These are phyloP conservation scores for Sialia sialis DNA, from an alignment of 2,113 vertebrate species.

Conservation along the genomic window DNA sequence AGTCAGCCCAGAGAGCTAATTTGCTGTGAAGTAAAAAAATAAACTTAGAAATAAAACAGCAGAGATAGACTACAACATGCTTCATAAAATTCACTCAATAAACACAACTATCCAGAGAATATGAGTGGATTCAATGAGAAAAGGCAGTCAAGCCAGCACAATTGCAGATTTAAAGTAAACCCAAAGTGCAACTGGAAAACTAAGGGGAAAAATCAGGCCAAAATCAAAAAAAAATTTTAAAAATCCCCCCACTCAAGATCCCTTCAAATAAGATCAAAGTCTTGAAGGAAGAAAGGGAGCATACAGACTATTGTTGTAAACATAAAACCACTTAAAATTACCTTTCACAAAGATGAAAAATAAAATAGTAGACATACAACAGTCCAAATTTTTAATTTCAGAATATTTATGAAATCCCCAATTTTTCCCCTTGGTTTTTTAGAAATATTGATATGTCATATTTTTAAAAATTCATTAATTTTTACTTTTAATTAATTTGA, in stretches of 20 bases:
- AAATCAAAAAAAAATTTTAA: not conserved
- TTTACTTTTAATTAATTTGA: not conserved
- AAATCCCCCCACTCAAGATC: fast-evolving
- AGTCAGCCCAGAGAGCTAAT: conserved; percentile 20
- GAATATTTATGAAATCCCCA: not conserved
- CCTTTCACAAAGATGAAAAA: not conserved
- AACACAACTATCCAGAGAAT: not conserved
- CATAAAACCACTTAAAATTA: not conserved
- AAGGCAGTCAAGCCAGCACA: not conserved
- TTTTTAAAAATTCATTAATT: not conserved
- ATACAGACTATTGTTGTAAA: not conserved
- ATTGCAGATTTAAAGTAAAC: not conserved
- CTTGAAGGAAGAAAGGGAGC: not conserved
- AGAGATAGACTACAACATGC: not conserved
- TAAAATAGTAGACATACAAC: not conserved
- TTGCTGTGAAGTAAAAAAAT: conserved; percentile 30
- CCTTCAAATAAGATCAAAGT: not conserved
- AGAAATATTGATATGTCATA: not conserved
- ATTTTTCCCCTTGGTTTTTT: not conserved
- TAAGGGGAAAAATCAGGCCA: not conserved
- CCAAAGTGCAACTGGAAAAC: not conserved
- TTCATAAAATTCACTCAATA: conserved; percentile 27
- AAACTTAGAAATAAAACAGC: not conserved
- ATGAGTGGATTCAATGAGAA: not conserved
- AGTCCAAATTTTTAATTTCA: not conserved